Percentiles rank a stretch among this genome's conserved stretches.
Conservation (phyloP, 1,140 invertebrate species). For the Apocrypta bakeri region DNA sequence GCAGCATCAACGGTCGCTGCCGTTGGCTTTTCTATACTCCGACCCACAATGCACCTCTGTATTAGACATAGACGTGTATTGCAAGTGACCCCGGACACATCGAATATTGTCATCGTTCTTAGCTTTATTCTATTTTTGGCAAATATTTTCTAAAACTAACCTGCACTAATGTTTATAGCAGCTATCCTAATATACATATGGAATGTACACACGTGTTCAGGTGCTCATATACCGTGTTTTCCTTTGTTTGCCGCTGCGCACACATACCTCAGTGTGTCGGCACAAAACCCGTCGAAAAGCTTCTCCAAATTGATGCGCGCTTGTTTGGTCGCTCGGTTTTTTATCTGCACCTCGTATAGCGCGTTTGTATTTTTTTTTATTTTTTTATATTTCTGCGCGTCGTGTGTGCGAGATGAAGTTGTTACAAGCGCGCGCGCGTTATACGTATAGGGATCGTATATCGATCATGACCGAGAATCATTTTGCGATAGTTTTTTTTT, state of each 20-base stretch:
- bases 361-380: background rate
- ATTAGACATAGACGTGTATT: slow-evolving; percentile 4
- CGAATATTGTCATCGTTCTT: too few species aligned
- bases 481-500: background rate
- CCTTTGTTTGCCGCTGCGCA: slow-evolving; percentile 38
- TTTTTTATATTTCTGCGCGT: slow-evolving; percentile 19
- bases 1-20: background rate
- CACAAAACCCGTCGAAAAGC: slow-evolving; percentile 37
- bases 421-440: slow-evolving; percentile 16
- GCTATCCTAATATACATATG: background rate
- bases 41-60: background rate
- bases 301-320: slow-evolving; percentile 12
- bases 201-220: background rate
- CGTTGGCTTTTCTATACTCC: background rate
- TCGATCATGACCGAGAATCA: slow-evolving; percentile 38
- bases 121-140: too few species aligned
- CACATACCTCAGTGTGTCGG: background rate
- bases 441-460: background rate
- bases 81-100: too few species aligned
- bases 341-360: background rate
- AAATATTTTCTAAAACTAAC: too few species aligned
- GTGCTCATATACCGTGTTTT: slow-evolving; percentile 26
- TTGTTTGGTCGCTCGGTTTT: background rate
- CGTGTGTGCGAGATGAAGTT: slow-evolving; percentile 21
- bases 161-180: background rate